These are phyloP conservation scores for Carduelis carduelis DNA, from an alignment of 2,797 vertebrate genomes.

Conservation along the genomic window DNA sequence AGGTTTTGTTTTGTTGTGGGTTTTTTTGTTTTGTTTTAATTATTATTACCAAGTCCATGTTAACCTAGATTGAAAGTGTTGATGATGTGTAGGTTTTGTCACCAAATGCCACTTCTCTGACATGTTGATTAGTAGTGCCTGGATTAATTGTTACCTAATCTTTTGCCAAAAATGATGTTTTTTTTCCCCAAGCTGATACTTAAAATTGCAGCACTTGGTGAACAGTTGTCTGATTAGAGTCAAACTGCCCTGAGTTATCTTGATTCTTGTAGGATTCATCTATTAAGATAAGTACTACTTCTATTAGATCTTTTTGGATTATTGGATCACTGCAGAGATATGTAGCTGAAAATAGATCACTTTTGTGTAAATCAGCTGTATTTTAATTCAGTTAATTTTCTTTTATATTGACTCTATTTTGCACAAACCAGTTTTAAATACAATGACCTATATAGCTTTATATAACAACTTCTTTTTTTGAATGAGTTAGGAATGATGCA, in stretches of 20 bases:
- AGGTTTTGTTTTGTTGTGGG: not conserved
- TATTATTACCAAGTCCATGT: not conserved
- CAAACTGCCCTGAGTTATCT: not conserved
- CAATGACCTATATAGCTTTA: not conserved
- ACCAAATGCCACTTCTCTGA: not conserved
- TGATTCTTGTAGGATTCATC: not conserved
- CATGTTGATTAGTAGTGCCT: not conserved
- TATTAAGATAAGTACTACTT: slow-evolving; percentile 9
- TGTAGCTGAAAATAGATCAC: slow-evolving; percentile 2
- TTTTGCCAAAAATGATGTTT: not conserved
- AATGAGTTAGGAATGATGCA: not conserved
- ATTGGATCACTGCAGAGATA: slow-evolving; percentile 5
- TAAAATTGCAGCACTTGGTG: not conserved
- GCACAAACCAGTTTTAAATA: not conserved
- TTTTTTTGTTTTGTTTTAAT: not conserved
- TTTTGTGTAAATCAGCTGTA: not conserved
- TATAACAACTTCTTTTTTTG: not conserved
- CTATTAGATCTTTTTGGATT: not conserved
- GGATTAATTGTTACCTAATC: not conserved
- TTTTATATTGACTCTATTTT: not conserved
- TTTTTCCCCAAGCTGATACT: not conserved
- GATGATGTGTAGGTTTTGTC: not conserved
- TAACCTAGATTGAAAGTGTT: not conserved
- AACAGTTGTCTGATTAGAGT: not conserved
- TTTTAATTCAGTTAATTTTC: not conserved